Conservation (phyloP, 2,797 vertebrate genomes). For the Spheniscus humboldti region DNA sequence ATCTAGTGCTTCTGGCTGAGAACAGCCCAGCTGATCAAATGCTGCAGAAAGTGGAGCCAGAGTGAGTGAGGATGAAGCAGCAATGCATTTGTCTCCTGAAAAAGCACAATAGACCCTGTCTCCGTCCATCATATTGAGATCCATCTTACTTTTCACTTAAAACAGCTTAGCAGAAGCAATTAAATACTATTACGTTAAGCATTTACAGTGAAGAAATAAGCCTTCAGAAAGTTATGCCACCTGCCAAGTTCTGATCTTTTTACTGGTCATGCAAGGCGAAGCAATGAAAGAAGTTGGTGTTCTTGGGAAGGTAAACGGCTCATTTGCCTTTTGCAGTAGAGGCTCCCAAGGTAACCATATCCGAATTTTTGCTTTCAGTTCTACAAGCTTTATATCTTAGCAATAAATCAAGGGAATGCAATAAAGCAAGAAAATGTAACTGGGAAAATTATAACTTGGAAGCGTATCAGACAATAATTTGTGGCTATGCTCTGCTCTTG, state of each 20-base stretch:
- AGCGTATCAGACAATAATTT: neutral
- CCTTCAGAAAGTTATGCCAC: neutral
- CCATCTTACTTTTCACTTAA: neutral
- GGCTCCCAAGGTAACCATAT: neutral
- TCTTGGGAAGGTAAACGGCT: neutral
- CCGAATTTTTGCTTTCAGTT: neutral
- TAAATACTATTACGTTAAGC: neutral
- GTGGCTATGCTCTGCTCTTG: neutral
- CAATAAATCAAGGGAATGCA: neutral
- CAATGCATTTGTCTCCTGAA: neutral
- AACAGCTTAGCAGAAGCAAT: conserved; percentile 5
- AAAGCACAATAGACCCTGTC: neutral
- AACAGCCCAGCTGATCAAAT: conserved; percentile 18
- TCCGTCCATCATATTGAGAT: conserved; percentile 15
- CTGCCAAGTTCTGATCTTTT: neutral
- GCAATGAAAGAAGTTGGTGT: neutral
- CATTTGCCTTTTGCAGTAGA: neutral
- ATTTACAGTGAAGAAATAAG: neutral
- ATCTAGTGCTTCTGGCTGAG: neutral
- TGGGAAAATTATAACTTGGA: neutral
- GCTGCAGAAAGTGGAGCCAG: neutral
- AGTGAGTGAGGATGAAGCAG: neutral
- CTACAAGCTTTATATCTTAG: neutral
- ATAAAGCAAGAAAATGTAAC: neutral
- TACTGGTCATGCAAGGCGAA: neutral